Evolutionary conservation across 2,113 vertebrate genomes (phyloP), one percentile per base, ranked within the genome.

Genomic region (Melanerpes aurifrons): DNA sequence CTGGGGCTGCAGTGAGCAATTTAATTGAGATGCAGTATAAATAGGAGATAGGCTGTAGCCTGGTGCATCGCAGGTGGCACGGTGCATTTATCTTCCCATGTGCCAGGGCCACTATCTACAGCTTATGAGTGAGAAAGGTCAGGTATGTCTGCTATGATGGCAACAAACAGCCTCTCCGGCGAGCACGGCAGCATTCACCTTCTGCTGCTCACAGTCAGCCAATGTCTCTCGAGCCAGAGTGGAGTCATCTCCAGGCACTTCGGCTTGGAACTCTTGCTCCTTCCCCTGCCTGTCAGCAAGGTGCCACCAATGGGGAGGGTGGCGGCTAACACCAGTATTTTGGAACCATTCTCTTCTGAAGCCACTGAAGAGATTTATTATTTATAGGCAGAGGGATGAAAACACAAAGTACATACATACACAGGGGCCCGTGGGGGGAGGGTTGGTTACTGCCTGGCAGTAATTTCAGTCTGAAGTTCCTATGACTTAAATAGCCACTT

Each of bases 401-500:
- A 97, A 95, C 96, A 95, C 94, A 85, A 97, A 97, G 93, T 71
- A 87, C 1, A 26, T 71, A 87, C 1, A 26, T 82, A 94, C 31
- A 50, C 81, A 96, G 96, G 96, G 97, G 94, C 96, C 95, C 25
- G 31, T 83, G 94, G 92, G 91, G 95, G 96, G 74, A 95, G 92
- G 83, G 96, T 93, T 75, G 48, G 97, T 97, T 96, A 97, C 94
- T 97, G 96, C 96, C 88, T 97, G 97, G 97, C 96, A 97, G 96
- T 97, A 98, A 98, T 98, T 98, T 98, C 97, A 97, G 95, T 95
- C 96, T 97, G 97, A 98, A 97, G 96, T 97, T 97, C 96, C 97
- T 97, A 97, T 97, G 97, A 97, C 97, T 98, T 98, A 98, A 98
- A 98, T 97, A 98, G 97, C 97, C 97, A 98, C 97, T 98, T 97